phyloP scores from a whole-genome alignment of 64 coral and sea anemone species.

The Hydrozoanthus tunicans region DNA sequence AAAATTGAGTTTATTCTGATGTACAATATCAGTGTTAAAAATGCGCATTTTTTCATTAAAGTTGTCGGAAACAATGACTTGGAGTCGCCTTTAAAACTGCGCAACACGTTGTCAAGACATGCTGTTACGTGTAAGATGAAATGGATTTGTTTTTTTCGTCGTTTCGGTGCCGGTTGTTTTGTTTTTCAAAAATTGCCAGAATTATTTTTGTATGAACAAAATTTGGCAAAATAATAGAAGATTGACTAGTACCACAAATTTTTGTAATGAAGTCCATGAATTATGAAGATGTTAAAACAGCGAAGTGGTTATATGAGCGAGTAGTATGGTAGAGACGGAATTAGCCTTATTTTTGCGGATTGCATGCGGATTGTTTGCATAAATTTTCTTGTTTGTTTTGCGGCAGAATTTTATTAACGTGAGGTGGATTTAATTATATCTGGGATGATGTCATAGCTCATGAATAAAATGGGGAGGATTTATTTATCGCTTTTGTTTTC shows the following conservation, averaged over 20 bases:
- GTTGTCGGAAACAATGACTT: not conserved
- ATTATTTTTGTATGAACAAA: slow-evolving; percentile 17
- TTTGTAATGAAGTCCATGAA: not conserved
- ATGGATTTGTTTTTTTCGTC: not conserved
- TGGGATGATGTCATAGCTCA: too few species aligned
- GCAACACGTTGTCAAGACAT: not conserved
- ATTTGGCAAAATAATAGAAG: slow-evolving; percentile 9
- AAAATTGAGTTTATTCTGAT: not conserved
- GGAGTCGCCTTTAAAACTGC: not conserved
- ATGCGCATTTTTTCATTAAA: not conserved
- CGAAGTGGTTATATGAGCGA: too few species aligned
- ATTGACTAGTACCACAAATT: slow-evolving; percentile 12
- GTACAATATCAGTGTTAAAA: too few species aligned
- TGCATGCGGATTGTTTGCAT: too few species aligned
- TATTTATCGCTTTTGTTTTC: too few species aligned
- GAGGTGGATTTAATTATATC: too few species aligned
- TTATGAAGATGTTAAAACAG: not conserved
- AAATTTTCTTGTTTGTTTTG: too few species aligned
- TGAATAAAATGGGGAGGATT: too few species aligned
- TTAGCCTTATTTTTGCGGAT: too few species aligned
- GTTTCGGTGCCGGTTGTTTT: slow-evolving; percentile 14
- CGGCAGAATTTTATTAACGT: too few species aligned
- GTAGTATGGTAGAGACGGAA: too few species aligned
- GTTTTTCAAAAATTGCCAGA: slow-evolving; percentile 12
- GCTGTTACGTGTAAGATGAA: not conserved